phyloP scores from a whole-genome alignment of 2,888 invertebrate genomes.

The Dasysyrphus tricinctus region DNA sequence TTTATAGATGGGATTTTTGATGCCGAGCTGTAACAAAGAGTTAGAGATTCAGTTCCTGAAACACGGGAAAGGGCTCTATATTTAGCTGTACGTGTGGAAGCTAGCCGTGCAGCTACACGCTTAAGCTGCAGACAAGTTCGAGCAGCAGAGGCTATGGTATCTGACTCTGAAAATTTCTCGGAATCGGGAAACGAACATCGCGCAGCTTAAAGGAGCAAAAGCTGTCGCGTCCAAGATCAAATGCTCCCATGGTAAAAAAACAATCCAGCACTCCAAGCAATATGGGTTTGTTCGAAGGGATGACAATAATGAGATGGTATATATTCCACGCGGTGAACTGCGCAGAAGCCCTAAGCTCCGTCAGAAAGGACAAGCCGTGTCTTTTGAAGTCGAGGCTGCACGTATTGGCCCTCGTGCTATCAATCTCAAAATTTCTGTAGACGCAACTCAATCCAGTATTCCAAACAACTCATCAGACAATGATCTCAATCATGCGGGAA shows the following conservation, averaged over 20 bases:
- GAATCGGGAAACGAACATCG: conserved; percentile 22
- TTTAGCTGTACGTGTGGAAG: neutral
- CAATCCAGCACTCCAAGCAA: neutral
- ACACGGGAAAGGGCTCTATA: neutral
- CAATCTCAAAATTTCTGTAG: conserved; percentile 4
- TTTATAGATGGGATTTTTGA: too few relatives aligned
- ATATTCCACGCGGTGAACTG: neutral
- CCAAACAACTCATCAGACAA: too few relatives aligned
- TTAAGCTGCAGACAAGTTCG: neutral
- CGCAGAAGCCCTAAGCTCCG: neutral
- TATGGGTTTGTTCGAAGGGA: conserved; percentile 19
- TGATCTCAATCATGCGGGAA: too few relatives aligned
- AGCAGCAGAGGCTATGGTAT: conserved; percentile 15
- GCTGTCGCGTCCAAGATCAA: neutral
- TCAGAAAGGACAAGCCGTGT: neutral
- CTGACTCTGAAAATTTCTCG: neutral
- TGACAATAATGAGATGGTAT: neutral
- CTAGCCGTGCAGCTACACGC: conserved; percentile 1
- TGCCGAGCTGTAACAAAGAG: too few relatives aligned
- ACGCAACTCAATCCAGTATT: neutral
- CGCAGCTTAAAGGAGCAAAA: conserved; percentile 28
- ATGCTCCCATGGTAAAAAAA: neutral
- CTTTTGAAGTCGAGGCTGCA: neutral
- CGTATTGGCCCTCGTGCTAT: conserved; percentile 8
- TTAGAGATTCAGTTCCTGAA: neutral